Conservation (phyloP, 2,113 vertebrate species). For the Coptodon bakossiorum region DNA sequence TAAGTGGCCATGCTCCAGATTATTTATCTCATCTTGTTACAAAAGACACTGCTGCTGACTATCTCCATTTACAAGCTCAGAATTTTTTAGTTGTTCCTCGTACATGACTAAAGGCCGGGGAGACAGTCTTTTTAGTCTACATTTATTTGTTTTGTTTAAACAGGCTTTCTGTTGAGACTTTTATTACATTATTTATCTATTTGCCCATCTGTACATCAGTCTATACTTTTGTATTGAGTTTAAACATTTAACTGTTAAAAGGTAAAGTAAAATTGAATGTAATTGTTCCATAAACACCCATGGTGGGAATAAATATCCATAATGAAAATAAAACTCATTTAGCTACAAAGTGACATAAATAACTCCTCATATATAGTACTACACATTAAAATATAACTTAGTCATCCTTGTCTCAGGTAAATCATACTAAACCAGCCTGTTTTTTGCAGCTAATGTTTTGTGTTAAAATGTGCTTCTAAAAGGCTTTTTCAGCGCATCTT, state of each 20-base stretch:
- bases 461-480: neutral
- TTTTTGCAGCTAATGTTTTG: neutral
- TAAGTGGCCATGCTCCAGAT: neutral
- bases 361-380: neutral
- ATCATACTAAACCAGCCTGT: neutral
- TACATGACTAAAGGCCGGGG: fast-evolving
- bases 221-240: neutral
- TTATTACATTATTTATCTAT: neutral
- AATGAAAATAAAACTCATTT: neutral
- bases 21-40: neutral
- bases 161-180: neutral
- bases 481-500: neutral
- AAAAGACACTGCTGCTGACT: neutral
- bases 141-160: neutral
- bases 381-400: neutral
- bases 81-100: neutral
- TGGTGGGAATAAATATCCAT: fast-evolving
- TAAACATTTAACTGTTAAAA: neutral
- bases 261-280: neutral
- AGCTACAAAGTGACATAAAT: neutral
- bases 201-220: neutral
- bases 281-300: neutral
- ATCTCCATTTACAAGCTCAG: neutral
- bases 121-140: neutral
- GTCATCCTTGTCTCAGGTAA: neutral